phyloP scores from a whole-genome alignment of 2,888 invertebrate genomes.

The Drepana falcataria region DNA sequence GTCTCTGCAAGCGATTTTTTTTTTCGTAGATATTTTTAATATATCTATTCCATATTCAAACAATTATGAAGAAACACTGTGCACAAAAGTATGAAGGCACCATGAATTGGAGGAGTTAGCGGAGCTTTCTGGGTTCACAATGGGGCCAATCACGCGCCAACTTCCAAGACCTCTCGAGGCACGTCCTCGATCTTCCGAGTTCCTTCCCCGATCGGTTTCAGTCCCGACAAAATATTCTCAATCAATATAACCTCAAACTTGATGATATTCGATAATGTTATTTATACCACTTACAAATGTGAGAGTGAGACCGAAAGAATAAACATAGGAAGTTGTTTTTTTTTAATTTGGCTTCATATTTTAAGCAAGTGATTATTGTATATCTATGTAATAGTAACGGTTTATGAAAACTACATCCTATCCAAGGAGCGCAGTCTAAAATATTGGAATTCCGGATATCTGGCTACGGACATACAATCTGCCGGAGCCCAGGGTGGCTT shows the following conservation, averaged over 20 bases:
- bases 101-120: constrained; percentile 49
- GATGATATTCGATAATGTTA: constrained; percentile 36
- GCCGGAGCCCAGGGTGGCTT: too few relatives aligned
- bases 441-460: too few relatives aligned
- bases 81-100: constrained; percentile 14
- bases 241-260: constrained; percentile 41
- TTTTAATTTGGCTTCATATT: too few relatives aligned
- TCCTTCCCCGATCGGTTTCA: constrained; percentile 37
- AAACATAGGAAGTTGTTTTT: too few relatives aligned
- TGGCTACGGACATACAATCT: too few relatives aligned
- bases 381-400: too few relatives aligned
- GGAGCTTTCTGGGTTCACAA: constrained; percentile 67
- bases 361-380: too few relatives aligned
- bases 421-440: too few relatives aligned
- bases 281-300: constrained; percentile 23
- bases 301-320: too few relatives aligned
- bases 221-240: constrained; percentile 35
- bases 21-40: too few relatives aligned
- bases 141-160: constrained; percentile 69
- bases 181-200: constrained; percentile 60
- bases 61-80: constrained; percentile 13
- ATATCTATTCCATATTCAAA: neutral
- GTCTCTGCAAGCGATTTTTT: too few relatives aligned
- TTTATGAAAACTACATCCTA: too few relatives aligned
- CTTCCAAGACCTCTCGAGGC: constrained; percentile 56